phyloP scores from a whole-genome alignment of 1,140 invertebrate species.

The Drosophila pseudoobscura region DNA sequence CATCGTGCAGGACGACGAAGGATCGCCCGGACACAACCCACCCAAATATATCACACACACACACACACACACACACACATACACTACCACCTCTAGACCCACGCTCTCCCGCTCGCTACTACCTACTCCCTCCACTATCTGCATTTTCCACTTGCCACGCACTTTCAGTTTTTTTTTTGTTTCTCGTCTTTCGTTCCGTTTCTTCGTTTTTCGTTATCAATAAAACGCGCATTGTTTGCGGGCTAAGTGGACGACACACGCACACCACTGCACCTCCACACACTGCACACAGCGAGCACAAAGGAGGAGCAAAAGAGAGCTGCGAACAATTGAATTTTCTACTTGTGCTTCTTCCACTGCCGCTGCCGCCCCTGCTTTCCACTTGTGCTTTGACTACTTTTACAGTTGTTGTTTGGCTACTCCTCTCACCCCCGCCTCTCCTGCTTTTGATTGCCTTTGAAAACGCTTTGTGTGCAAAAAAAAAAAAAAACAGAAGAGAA shows the following conservation, averaged over 20 bases:
- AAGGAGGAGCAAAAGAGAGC: slow-evolving; percentile 46
- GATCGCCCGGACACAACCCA: no score
- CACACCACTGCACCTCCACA: slow-evolving; percentile 7
- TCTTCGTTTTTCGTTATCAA: slow-evolving; percentile 56
- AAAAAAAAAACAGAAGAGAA: slow-evolving; percentile 49
- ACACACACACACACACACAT: no score
- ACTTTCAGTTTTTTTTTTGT: slow-evolving; percentile 62
- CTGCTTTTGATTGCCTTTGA: slow-evolving; percentile 47
- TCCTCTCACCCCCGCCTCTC: slow-evolving; percentile 14
- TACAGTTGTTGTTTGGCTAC: slow-evolving; percentile 54
- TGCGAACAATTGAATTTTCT: slow-evolving; percentile 74
- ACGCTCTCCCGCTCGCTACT: background rate
- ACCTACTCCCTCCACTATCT: slow-evolving; percentile 19
- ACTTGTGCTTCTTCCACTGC: slow-evolving; percentile 53
- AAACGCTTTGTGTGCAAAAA: slow-evolving; percentile 66
- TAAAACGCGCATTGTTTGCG: slow-evolving; percentile 58
- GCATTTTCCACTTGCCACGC: slow-evolving; percentile 42
- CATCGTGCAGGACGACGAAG: background rate
- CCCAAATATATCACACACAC: no score
- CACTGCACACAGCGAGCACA: slow-evolving; percentile 26
- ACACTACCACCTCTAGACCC: no score
- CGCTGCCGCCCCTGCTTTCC: slow-evolving; percentile 3
- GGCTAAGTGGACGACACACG: slow-evolving; percentile 61
- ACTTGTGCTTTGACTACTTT: slow-evolving; percentile 57
- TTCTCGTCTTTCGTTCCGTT: background rate